These are phyloP conservation scores for Cynocephalus volans DNA, from an alignment of 2,113 vertebrate genomes.

Conservation along the genomic window DNA sequence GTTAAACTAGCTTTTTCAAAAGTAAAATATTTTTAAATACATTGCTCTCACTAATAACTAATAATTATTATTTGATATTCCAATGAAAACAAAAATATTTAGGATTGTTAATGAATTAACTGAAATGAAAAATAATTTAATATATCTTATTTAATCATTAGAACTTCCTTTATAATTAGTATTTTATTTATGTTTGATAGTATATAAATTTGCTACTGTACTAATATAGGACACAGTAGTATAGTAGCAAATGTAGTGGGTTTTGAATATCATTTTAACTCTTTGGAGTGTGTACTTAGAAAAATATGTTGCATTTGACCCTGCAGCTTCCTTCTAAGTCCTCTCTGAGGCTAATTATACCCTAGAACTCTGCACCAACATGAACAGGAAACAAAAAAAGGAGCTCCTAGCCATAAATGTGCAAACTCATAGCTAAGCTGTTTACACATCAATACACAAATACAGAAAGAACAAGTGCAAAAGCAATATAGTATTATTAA, in stretches of 20 bases:
- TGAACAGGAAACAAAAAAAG: neutral
- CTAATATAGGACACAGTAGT: neutral
- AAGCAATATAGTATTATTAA: neutral
- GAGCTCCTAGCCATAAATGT: neutral
- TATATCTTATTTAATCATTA: neutral
- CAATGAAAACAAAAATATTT: constrained; percentile 27
- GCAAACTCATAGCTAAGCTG: neutral
- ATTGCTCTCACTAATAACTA: constrained; percentile 6
- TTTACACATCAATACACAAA: neutral
- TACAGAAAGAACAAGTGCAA: neutral
- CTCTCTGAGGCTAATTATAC: neutral
- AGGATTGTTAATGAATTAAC: neutral
- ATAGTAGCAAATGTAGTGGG: neutral
- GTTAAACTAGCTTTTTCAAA: neutral
- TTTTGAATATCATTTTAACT: neutral
- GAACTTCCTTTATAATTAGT: constrained; percentile 1
- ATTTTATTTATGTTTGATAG: neutral
- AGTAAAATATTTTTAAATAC: constrained; percentile 13
- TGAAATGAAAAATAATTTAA: constrained; percentile 6
- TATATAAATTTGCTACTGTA: neutral
- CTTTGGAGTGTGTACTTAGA: neutral
- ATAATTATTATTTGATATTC: constrained; percentile 49
- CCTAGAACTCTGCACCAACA: neutral
- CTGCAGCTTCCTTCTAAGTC: neutral
- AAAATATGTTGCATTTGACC: neutral